These are phyloP conservation scores for Drosophila kokeensis DNA, from an alignment of 2,888 invertebrate species.

Conservation along the genomic window DNA sequence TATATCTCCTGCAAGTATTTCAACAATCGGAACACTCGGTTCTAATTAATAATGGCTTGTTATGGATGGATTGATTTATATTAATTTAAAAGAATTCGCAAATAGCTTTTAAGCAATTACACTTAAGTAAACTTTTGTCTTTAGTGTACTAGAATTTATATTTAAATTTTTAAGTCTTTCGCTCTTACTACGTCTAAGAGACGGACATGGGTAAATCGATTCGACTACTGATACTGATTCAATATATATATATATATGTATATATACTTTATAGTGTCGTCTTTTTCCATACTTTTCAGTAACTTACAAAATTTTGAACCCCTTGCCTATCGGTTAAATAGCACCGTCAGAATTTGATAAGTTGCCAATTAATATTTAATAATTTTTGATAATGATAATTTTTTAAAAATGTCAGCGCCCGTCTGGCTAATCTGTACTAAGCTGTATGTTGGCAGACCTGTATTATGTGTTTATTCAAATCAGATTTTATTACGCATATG, in stretches of 20 bases:
- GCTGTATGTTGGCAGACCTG: slow-evolving; percentile 13
- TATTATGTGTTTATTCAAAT: slow-evolving; percentile 10
- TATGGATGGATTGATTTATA: neutral
- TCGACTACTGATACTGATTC: neutral
- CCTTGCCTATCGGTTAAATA: too few relatives aligned
- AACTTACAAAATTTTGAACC: too few relatives aligned
- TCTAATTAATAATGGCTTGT: slow-evolving; percentile 1
- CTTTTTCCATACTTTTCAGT: too few relatives aligned
- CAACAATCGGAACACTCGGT: neutral
- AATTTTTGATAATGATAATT: neutral
- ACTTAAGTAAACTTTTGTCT: neutral
- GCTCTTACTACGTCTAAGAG: too few relatives aligned
- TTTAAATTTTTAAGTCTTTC: too few relatives aligned
- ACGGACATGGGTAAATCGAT: too few relatives aligned
- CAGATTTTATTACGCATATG: slow-evolving; percentile 1
- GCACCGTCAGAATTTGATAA: too few relatives aligned
- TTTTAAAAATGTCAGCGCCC: neutral
- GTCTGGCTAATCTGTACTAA: neutral
- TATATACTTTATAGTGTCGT: too few relatives aligned
- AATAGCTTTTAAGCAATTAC: neutral
- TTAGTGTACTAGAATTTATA: too few relatives aligned
- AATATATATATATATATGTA: neutral
- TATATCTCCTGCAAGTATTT: slow-evolving; percentile 21
- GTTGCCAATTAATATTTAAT: neutral
- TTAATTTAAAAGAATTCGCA: neutral